phyloP scores from a whole-genome alignment of 2,113 vertebrate species.

The Sporophila hypoxantha region DNA sequence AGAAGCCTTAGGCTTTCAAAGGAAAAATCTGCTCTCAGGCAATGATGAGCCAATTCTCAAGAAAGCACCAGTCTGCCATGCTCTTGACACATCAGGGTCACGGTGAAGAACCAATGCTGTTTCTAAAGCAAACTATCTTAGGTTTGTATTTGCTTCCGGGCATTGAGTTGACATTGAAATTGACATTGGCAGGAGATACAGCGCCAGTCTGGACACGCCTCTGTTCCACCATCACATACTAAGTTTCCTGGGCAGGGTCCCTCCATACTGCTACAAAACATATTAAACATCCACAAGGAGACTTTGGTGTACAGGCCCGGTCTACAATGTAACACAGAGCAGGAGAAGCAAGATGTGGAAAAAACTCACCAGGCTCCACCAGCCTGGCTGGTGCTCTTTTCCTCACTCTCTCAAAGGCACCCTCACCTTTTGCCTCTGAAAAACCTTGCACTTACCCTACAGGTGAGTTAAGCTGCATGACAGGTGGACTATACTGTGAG shows the following conservation, averaged over 20 bases:
- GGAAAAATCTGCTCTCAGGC: background rate
- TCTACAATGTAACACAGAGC: background rate
- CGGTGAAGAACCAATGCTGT: background rate
- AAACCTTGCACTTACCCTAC: background rate
- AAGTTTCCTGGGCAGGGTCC: background rate
- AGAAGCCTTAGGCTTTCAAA: background rate
- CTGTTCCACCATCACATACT: background rate
- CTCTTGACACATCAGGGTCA: background rate
- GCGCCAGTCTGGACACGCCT: accelerated
- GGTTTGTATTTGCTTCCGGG: background rate
- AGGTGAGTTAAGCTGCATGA: background rate
- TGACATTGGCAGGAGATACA: background rate
- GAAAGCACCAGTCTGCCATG: background rate
- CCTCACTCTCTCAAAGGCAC: background rate
- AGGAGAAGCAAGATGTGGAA: background rate
- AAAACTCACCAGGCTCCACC: background rate
- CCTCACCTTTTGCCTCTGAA: background rate
- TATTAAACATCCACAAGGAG: background rate
- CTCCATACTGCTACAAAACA: background rate
- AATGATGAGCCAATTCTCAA: background rate
- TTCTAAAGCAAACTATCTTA: background rate
- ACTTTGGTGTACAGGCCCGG: accelerated
- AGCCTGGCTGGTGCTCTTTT: background rate
- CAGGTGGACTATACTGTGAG: background rate
- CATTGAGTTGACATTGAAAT: background rate